Evolutionary conservation across 2,113 vertebrate genomes (phyloP), one percentile per base, ranked within the genome.

Genomic region (Macquaria ambigua): DNA sequence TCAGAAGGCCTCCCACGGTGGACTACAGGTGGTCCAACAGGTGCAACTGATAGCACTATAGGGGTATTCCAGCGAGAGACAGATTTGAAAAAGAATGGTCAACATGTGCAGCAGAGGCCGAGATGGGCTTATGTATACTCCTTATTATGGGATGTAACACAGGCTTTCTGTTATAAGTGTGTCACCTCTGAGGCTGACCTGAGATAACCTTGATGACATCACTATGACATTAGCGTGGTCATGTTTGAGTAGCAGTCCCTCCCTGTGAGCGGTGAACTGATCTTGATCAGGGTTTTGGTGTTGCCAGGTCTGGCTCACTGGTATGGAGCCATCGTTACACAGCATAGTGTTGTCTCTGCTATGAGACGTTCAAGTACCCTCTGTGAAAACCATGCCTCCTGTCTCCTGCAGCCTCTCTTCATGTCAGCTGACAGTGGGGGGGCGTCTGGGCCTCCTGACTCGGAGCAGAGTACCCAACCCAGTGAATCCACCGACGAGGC

Each of bases 341-440:
- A 8, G 14, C 6, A 9, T 3, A 23, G 37, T 3, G 5, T 48
- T 23, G 28, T 67, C 31, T 56, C 63, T 34, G 37, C 16, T 18
- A 3, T 53, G 34, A 56, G 5, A 23, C 7, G 4, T 62, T 4
- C 12, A 72, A 78, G 41, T 46, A 7, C 1, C 18, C 37, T 18
- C 31, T n/a, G 4, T 59, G 14, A 63, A 55, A 63, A 61, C 2
- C 8, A 43, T 63, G 28, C 8, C 4, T 59, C 1, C 6, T 53
- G 20, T 78, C 16, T 71, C 77, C 83, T 93, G 72, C 93, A 99
- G 98, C 97, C 98, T 79, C 97, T 99, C 84, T 99, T 97, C 95
- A 98, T 99, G 98, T 98, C 98, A 70, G 96, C 97, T 74, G 97
- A 96, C 8, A 95, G 77, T 7, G 80, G 67, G 2, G 81, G 68